Conservation (phyloP, 2,113 vertebrate species). For the Pterocles orientalis region DNA sequence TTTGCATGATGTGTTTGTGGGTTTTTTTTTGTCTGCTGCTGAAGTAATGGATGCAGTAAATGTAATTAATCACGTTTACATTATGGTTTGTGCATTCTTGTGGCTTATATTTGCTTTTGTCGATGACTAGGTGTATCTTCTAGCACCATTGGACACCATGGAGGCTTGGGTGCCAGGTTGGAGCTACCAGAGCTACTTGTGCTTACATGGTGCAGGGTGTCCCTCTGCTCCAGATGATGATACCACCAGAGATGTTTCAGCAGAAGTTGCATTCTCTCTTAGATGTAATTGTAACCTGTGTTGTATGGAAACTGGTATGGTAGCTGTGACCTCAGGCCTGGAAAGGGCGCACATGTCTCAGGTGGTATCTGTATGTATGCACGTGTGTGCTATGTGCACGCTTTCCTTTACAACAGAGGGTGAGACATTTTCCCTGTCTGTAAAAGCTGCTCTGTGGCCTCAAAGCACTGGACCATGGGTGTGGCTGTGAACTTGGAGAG, state of each 20-base stretch:
- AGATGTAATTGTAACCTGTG: not conserved
- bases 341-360: accelerated
- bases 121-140: not conserved
- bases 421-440: not conserved
- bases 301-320: not conserved
- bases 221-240: not conserved
- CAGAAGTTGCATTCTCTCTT: not conserved
- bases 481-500: not conserved
- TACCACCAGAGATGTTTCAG: not conserved
- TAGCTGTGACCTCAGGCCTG: not conserved
- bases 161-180: not conserved
- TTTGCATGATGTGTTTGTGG: not conserved
- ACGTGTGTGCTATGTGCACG: not conserved
- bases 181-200: not conserved
- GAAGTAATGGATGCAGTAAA: not conserved
- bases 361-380: too few relatives aligned
- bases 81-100: not conserved
- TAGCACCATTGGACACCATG: accelerated
- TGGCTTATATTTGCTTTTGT: not conserved
- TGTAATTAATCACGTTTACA: not conserved
- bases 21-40: not conserved
- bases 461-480: not conserved
- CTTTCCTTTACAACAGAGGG: not conserved
- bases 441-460: not conserved
- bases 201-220: accelerated